These are phyloP conservation scores for Alligator mississippiensis DNA, from an alignment of 2,113 vertebrate genomes.

Conservation along the genomic window DNA sequence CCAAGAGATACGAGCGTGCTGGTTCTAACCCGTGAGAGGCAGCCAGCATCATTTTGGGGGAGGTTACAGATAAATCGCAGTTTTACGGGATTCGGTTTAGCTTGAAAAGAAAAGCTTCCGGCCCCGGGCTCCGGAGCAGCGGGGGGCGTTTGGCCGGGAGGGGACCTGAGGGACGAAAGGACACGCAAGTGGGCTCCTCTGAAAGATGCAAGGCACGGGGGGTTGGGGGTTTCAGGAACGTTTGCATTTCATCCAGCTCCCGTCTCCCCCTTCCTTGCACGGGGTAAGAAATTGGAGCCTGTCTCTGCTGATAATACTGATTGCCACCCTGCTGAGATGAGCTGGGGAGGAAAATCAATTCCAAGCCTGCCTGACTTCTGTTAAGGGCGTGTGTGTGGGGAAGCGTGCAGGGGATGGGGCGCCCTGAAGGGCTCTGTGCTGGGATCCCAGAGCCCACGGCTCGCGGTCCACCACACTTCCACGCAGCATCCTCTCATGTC, in stretches of 20 bases:
- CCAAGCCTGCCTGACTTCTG: background rate
- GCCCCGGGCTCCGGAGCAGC: background rate
- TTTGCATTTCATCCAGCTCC: background rate
- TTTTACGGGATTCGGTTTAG: background rate
- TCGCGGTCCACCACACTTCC: background rate
- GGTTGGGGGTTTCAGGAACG: background rate
- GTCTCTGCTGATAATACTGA: slow-evolving; percentile 50
- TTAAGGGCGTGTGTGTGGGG: background rate
- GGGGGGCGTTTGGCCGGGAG: no score
- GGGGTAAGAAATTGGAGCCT: slow-evolving; percentile 10
- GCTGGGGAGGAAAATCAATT: slow-evolving; percentile 30
- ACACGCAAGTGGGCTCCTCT: background rate
- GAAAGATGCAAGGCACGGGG: background rate
- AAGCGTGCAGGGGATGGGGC: background rate
- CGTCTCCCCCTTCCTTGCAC: background rate
- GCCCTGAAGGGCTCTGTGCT: background rate
- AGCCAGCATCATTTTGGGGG: background rate
- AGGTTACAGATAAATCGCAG: background rate
- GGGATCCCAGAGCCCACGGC: background rate
- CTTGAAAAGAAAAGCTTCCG: background rate
- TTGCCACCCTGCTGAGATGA: slow-evolving; percentile 27
- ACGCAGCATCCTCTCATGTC: background rate
- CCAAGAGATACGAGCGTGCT: background rate
- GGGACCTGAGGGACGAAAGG: background rate
- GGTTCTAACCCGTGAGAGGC: background rate